phyloP scores from a whole-genome alignment of 2,797 vertebrate species.

The Garrulus glandarius region DNA sequence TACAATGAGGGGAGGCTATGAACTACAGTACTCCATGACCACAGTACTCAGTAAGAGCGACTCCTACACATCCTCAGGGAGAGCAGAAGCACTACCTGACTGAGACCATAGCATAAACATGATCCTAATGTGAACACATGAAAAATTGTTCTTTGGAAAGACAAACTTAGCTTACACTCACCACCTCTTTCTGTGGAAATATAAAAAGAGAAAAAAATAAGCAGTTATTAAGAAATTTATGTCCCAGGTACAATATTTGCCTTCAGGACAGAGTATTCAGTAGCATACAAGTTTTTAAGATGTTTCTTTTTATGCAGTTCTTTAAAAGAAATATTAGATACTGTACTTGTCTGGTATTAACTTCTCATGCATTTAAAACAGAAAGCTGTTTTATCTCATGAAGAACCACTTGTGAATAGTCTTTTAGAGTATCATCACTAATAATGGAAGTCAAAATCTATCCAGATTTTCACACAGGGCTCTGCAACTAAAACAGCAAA shows the following conservation, averaged over 20 bases:
- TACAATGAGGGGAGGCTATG: not conserved
- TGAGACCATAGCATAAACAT: slow-evolving; percentile 35
- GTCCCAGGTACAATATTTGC: not conserved
- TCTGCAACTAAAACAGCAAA: not conserved
- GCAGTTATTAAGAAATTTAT: slow-evolving; percentile 17
- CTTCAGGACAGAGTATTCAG: not conserved
- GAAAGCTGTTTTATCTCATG: not conserved
- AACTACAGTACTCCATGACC: not conserved
- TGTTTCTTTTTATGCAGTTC: not conserved
- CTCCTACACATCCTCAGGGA: not conserved
- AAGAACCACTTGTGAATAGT: not conserved
- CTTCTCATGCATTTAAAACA: not conserved
- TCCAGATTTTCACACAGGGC: not conserved
- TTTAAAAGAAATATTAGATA: not conserved
- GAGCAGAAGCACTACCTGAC: slow-evolving; percentile 11
- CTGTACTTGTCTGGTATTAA: not conserved
- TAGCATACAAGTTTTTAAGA: not conserved
- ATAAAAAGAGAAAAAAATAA: slow-evolving; percentile 56
- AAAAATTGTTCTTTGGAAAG: not conserved
- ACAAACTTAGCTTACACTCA: slow-evolving; percentile 72
- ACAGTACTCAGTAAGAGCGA: not conserved
- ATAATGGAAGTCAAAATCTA: not conserved
- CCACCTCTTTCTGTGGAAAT: slow-evolving; percentile 74
- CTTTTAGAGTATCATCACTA: not conserved
- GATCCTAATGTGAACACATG: slow-evolving; percentile 26